phyloP scores from a whole-genome alignment of 1,140 invertebrate genomes.

The Littorina saxatilis region DNA sequence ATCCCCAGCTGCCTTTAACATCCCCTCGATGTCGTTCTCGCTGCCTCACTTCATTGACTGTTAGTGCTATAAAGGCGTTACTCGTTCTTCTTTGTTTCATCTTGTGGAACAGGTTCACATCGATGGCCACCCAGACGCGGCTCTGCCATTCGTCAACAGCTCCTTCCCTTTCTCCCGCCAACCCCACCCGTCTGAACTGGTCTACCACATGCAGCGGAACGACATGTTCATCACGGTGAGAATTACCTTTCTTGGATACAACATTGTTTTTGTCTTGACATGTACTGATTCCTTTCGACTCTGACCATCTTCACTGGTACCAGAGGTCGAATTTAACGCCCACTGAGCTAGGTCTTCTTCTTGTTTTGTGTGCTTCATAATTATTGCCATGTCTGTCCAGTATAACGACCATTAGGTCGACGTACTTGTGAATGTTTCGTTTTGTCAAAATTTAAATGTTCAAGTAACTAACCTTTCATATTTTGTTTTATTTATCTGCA shows the following conservation, averaged over 20 bases:
- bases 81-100: no score
- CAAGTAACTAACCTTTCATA: neutral
- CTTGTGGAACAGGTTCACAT: constrained; percentile 63
- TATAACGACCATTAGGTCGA: no score
- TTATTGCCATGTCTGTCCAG: no score
- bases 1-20: no score
- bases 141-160: constrained; percentile 39
- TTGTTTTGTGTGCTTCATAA: no score
- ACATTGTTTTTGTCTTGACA: neutral
- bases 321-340: neutral
- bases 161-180: constrained; percentile 52
- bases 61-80: no score
- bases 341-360: no score
- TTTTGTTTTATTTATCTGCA: neutral
- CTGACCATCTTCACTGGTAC: neutral
- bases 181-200: constrained; percentile 44
- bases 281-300: neutral
- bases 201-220: constrained; percentile 59
- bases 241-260: neutral
- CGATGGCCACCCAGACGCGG: constrained; percentile 60
- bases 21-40: no score
- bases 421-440: no score
- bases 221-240: constrained; percentile 65
- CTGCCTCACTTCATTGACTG: no score
- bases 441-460: no score